Evolutionary conservation across 2,113 vertebrate genomes (phyloP).

Genomic region (Cinclus cinclus): DNA sequence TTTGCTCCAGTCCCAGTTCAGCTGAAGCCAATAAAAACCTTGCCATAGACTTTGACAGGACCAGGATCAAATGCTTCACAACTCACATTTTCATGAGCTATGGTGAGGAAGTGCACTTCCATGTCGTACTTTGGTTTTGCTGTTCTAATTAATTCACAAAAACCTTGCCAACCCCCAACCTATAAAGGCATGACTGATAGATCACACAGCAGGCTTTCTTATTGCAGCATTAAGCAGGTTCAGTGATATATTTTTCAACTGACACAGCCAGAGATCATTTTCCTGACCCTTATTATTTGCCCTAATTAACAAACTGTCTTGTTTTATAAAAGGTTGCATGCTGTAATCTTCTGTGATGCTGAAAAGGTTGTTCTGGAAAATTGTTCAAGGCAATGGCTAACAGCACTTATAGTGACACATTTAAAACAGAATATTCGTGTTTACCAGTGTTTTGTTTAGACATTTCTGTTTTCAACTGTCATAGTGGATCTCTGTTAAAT

Average conservation of each 20-base stretch:
- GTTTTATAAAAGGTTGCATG: neutral
- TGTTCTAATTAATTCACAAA: neutral
- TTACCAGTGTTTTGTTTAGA: neutral
- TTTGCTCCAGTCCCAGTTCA: neutral
- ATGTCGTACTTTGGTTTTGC: neutral
- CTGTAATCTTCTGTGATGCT: neutral
- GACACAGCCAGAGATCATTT: neutral
- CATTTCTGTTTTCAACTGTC: neutral
- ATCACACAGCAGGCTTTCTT: neutral
- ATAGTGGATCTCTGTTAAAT: neutral
- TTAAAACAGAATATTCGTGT: neutral
- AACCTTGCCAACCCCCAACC: accelerated
- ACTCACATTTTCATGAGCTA: neutral
- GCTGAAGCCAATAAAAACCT: neutral
- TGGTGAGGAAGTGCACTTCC: neutral
- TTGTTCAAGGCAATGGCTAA: neutral
- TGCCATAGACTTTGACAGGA: neutral
- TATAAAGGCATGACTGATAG: neutral
- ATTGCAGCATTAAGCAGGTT: neutral
- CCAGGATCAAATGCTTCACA: neutral
- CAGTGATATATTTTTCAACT: neutral
- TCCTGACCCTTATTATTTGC: neutral
- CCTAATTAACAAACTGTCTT: neutral
- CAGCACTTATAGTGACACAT: neutral
- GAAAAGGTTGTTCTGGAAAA: neutral